phyloP scores from a whole-genome alignment of 2,888 invertebrate genomes.

The Chrysolina oricalcia region DNA sequence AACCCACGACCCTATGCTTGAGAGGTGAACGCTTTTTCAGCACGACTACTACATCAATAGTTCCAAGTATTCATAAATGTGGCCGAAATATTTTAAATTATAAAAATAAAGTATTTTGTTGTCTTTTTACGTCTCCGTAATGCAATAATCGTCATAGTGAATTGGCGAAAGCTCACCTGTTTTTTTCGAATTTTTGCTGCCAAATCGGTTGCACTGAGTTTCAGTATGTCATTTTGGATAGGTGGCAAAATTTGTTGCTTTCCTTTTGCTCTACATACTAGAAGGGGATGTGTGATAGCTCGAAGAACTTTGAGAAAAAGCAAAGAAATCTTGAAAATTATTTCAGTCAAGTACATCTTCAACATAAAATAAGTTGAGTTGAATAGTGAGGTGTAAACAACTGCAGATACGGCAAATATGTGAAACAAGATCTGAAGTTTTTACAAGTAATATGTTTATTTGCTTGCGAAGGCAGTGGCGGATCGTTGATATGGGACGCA shows the following conservation, averaged over 20 bases:
- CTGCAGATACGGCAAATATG: neutral
- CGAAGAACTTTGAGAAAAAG: neutral
- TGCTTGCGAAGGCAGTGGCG: too few species aligned
- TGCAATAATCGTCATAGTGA: too few species aligned
- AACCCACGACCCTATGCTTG: too few species aligned
- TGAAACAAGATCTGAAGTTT: neutral
- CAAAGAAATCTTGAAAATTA: neutral
- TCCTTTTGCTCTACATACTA: constrained; percentile 43
- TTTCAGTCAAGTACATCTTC: neutral
- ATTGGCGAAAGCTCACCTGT: constrained; percentile 74
- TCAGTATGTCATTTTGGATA: constrained; percentile 79
- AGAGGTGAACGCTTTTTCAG: too few species aligned
- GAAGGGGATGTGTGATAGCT: neutral
- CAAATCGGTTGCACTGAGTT: constrained; percentile 81
- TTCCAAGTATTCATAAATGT: too few species aligned
- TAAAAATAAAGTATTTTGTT: too few species aligned
- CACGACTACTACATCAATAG: too few species aligned
- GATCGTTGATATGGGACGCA: too few species aligned
- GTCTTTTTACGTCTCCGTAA: too few species aligned
- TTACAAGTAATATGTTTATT: too few species aligned
- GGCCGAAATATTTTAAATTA: too few species aligned
- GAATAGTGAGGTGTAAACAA: neutral
- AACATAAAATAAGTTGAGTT: neutral
- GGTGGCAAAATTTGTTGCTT: constrained; percentile 76
- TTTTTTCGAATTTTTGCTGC: constrained; percentile 81